These are phyloP conservation scores for Zhengitettix transpicula DNA, from an alignment of 2,888 invertebrate species.

Conservation along the genomic window DNA sequence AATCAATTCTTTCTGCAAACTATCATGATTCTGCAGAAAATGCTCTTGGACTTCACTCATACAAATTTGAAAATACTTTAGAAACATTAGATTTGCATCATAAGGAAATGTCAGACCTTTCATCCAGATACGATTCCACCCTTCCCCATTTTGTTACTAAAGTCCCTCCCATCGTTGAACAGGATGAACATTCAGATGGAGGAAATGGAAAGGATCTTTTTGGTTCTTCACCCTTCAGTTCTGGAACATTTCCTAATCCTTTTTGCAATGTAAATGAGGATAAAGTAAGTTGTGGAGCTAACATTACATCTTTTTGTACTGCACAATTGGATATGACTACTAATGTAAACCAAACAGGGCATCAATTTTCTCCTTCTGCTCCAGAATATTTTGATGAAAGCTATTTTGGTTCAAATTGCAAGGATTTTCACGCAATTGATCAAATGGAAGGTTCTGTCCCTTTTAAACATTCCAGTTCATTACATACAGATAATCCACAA, in stretches of 20 bases:
- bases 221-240: constrained; percentile 25
- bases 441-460: background rate
- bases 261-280: constrained; percentile 14
- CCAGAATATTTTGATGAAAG: background rate
- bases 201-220: constrained; percentile 22
- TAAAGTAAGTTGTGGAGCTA: background rate
- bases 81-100: background rate
- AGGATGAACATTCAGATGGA: constrained; percentile 6
- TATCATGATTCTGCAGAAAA: background rate
- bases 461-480: background rate
- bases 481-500: background rate
- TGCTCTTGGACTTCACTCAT: background rate
- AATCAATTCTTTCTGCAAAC: background rate
- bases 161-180: constrained; percentile 9
- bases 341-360: background rate
- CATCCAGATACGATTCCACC: background rate
- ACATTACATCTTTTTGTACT: background rate
- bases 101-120: background rate
- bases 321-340: background rate
- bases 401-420: background rate
- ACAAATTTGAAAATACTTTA: background rate
- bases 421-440: background rate
- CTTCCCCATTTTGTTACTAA: constrained; percentile 2
- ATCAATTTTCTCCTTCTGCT: background rate
- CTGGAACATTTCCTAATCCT: constrained; percentile 22